Percentiles rank a stretch among this genome's conserved stretches.
Conservation (phyloP, 2,113 vertebrate species). For the Bujurquina vittata region DNA sequence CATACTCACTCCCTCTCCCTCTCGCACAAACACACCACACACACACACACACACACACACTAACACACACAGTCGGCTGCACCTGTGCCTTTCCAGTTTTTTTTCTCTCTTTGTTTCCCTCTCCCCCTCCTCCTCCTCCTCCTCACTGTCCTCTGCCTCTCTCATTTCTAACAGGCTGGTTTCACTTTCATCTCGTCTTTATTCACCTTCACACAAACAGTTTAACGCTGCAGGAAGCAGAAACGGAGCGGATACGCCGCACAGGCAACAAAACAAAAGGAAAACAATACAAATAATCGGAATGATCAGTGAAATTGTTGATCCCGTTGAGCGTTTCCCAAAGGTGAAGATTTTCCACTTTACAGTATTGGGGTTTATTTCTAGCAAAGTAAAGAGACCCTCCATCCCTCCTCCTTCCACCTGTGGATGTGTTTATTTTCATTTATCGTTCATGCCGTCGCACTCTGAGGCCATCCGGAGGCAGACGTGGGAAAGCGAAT, state of each 20-base stretch:
- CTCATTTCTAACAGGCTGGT: slow-evolving; percentile 50
- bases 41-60: no score
- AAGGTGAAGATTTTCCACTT: neutral
- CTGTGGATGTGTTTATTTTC: slow-evolving; percentile 7
- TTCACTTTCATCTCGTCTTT: slow-evolving; percentile 56
- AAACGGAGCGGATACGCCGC: neutral
- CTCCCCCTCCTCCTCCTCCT: neutral
- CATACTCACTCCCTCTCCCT: neutral
- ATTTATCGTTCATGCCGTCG: neutral
- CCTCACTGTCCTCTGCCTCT: slow-evolving; percentile 33
- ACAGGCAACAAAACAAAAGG: neutral
- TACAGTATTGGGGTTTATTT: neutral
- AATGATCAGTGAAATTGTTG: neutral
- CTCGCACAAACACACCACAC: neutral
- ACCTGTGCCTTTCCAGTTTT: slow-evolving; percentile 72
- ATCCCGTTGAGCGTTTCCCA: neutral
- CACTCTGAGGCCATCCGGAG: slow-evolving; percentile 30
- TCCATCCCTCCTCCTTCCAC: slow-evolving; percentile 1
- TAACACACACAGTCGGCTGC: slow-evolving; percentile 55
- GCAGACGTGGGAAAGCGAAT: slow-evolving; percentile 55
- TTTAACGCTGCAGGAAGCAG: neutral
- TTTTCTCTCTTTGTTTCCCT: slow-evolving; percentile 30
- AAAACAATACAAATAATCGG: neutral
- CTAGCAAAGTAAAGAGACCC: neutral
- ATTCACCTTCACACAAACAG: slow-evolving; percentile 49